Percentiles rank a stretch among this genome's conserved stretches.
Evolutionary conservation across 2,888 invertebrate genomes (phyloP).

Genomic region (Hypolimnas misippus): DNA sequence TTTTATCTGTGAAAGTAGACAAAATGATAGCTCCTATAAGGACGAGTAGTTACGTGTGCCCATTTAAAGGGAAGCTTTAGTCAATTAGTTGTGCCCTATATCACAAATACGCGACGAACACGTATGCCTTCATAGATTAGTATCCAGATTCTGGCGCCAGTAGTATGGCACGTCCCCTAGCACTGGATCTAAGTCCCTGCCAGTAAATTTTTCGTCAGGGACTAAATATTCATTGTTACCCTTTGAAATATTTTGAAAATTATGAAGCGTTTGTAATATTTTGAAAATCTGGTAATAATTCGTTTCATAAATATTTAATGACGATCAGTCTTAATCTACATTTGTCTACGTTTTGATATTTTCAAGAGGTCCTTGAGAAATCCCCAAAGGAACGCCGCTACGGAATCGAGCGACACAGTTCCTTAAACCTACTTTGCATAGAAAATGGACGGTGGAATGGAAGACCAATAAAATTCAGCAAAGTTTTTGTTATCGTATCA

Average conservation of each 20-base stretch:
- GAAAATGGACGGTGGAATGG: conserved; percentile 5
- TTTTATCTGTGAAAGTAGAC: too few species aligned
- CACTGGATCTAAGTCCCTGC: too few species aligned
- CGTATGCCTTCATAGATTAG: too few species aligned
- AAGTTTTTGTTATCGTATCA: conserved; percentile 9
- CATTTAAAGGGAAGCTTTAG: neutral
- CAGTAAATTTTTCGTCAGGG: too few species aligned
- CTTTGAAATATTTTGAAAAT: too few species aligned
- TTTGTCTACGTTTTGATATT: conserved; percentile 11
- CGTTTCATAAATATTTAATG: neutral
- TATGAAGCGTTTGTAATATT: too few species aligned
- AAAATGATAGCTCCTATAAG: neutral
- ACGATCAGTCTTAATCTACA: neutral
- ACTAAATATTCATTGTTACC: too few species aligned
- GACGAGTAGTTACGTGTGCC: neutral
- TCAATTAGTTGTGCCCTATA: neutral
- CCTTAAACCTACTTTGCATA: conserved; percentile 29
- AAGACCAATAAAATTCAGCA: conserved; percentile 2
- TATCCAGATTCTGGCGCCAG: too few species aligned
- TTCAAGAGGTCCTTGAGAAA: conserved; percentile 10
- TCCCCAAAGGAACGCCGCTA: conserved; percentile 16
- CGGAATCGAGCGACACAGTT: conserved; percentile 16
- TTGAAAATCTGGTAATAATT: neutral
- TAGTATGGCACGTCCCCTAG: too few species aligned
- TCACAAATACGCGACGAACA: too few species aligned